Evolutionary conservation across 2,888 invertebrate species (phyloP).

Genomic region (Tortricodes alternella): DNA sequence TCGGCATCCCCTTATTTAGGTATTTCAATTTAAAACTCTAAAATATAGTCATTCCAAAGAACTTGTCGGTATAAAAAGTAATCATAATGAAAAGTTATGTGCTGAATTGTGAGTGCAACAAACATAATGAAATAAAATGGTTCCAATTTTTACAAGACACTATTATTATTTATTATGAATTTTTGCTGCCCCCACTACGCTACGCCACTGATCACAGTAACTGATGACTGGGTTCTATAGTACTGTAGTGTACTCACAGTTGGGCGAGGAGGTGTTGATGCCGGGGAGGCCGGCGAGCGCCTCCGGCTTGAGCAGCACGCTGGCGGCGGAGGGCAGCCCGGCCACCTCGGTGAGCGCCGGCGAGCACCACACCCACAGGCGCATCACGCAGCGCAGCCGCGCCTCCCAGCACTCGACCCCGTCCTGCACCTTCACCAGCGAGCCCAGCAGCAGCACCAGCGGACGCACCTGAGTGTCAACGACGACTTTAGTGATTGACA

Average conservation of each 20-base stretch:
- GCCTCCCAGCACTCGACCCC: conserved; percentile 94
- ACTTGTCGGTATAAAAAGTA: no score
- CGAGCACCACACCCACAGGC: conserved; percentile 87
- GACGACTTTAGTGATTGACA: not conserved
- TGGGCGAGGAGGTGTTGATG: conserved; percentile 71
- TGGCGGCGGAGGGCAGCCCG: conserved; percentile 70
- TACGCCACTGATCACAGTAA: no score
- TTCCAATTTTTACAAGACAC: no score
- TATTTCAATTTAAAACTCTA: no score
- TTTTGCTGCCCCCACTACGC: no score
- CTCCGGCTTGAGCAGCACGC: conserved; percentile 64
- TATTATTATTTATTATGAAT: no score
- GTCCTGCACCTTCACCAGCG: conserved; percentile 95
- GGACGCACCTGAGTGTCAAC: conserved; percentile 86
- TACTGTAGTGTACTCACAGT: conserved; percentile 78
- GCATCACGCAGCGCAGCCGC: conserved; percentile 93
- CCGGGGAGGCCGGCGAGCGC: conserved; percentile 68
- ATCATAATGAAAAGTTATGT: no score
- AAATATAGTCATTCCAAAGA: no score
- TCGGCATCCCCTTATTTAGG: no score
- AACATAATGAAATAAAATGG: no score
- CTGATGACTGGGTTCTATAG: no score
- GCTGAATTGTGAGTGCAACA: no score
- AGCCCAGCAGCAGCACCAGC: conserved; percentile 93
- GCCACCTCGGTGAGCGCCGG: conserved; percentile 76